Conservation (phyloP, 2,113 vertebrate genomes). For the Hemicordylus capensis region DNA sequence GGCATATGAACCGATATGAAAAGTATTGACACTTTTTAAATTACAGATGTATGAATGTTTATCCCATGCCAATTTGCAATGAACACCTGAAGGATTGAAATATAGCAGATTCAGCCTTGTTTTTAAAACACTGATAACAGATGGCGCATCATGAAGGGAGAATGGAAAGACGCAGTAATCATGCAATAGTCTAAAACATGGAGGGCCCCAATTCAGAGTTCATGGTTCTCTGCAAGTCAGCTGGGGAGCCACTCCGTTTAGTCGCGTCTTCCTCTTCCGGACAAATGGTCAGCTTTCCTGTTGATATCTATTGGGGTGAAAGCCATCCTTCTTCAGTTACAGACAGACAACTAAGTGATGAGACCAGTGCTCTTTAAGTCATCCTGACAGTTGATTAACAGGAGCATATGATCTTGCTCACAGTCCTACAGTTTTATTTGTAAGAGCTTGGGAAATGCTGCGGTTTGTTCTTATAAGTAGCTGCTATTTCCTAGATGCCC, state of each 20-base stretch:
- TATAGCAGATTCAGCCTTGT: background rate
- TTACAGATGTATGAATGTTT: background rate
- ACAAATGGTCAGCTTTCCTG: background rate
- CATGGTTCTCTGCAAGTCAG: background rate
- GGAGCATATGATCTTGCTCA: constrained; percentile 7
- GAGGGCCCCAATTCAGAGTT: background rate
- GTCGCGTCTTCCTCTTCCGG: background rate
- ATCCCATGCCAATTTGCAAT: background rate
- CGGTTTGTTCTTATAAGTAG: constrained; percentile 19
- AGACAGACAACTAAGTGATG: background rate
- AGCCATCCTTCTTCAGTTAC: background rate
- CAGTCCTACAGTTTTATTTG: constrained; percentile 17
- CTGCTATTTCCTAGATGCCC: constrained; percentile 13
- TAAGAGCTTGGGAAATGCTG: constrained; percentile 33
- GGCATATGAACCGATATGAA: background rate
- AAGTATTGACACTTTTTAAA: too few species aligned
- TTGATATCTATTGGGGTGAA: background rate
- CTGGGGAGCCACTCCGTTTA: background rate
- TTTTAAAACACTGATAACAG: background rate
- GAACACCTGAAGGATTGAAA: background rate
- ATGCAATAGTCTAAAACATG: background rate
- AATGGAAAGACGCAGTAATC: background rate
- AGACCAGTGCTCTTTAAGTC: background rate
- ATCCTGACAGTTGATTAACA: constrained; percentile 15
- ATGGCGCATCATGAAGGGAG: background rate